Evolutionary conservation across 2,888 invertebrate genomes (phyloP).

Genomic region (Scaeva pyrastri): DNA sequence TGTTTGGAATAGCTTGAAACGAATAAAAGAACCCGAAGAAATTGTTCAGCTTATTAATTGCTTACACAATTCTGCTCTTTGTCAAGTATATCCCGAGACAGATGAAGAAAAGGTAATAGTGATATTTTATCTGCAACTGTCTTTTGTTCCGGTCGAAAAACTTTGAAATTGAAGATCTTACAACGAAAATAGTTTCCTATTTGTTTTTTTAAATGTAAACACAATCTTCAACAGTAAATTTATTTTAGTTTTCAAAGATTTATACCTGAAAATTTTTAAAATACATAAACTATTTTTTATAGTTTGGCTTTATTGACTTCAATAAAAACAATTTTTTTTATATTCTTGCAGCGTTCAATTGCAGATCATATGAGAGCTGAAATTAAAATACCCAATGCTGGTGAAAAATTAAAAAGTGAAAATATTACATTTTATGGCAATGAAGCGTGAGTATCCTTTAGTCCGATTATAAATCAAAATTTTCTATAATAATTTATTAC

Average conservation of each 20-base stretch:
- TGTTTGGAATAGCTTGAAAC: conserved; percentile 30
- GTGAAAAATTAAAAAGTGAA: conserved; percentile 70
- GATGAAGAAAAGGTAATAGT: conserved; percentile 50
- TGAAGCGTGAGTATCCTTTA: conserved; percentile 77
- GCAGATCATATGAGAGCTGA: conserved; percentile 45
- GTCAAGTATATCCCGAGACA: conserved; percentile 10
- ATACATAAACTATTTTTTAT: too few relatives aligned
- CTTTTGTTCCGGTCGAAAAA: too few relatives aligned
- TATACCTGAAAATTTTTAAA: too few relatives aligned
- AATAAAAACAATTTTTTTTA: too few relatives aligned
- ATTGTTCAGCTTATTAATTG: conserved; percentile 41
- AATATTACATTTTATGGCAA: conserved; percentile 79
- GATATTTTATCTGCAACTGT: too few relatives aligned
- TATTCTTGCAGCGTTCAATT: conserved; percentile 26
- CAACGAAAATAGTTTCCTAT: too few relatives aligned
- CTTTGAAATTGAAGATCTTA: too few relatives aligned
- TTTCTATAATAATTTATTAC: too few relatives aligned
- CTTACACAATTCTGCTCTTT: conserved; percentile 18
- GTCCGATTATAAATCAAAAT: too few relatives aligned
- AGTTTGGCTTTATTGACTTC: background rate
- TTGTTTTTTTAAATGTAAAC: too few relatives aligned
- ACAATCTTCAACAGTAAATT: too few relatives aligned
- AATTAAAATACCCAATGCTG: conserved; percentile 74
- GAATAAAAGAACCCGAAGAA: conserved; percentile 3
- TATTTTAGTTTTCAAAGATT: too few relatives aligned